Evolutionary conservation across 2,888 invertebrate genomes (phyloP).

Genomic region (Dorcus parallelipipedus): DNA sequence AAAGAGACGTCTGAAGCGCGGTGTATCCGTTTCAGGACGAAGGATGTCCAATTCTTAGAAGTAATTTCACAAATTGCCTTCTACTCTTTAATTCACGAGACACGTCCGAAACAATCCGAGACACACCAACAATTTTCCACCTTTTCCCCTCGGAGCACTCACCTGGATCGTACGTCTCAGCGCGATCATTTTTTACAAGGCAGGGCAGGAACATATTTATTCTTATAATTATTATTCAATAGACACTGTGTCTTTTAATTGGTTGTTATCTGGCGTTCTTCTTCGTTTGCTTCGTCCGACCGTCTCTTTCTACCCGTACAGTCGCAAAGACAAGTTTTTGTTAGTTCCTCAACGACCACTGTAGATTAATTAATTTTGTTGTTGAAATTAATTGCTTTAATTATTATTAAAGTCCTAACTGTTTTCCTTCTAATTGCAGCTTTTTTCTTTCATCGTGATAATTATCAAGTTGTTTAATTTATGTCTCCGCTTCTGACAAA

Average conservation of each 20-base stretch:
- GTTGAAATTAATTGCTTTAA: slow-evolving; percentile 28
- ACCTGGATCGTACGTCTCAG: background rate
- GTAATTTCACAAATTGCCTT: slow-evolving; percentile 51
- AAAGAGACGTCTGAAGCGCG: slow-evolving; percentile 12
- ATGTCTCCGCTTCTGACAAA: too few species aligned
- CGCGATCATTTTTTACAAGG: slow-evolving; percentile 18
- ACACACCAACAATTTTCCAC: background rate
- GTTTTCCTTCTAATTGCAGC: background rate
- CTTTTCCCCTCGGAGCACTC: background rate
- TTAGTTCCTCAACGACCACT: slow-evolving; percentile 17
- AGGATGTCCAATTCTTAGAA: slow-evolving; percentile 43
- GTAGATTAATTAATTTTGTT: slow-evolving; percentile 30
- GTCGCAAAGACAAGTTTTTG: slow-evolving; percentile 12
- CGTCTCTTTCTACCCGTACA: background rate
- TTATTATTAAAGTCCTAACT: slow-evolving; percentile 13
- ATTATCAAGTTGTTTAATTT: too few species aligned
- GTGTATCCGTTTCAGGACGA: slow-evolving; percentile 15
- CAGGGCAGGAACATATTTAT: slow-evolving; percentile 37
- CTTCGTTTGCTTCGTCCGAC: slow-evolving; percentile 4
- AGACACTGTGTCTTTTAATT: slow-evolving; percentile 52
- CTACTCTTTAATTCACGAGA: slow-evolving; percentile 27
- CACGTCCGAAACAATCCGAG: background rate
- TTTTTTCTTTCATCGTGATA: too few species aligned
- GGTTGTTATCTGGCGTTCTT: slow-evolving; percentile 43
- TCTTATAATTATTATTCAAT: slow-evolving; percentile 51